These are phyloP conservation scores for Platyrinchus mystaceus DNA, from an alignment of 2,797 vertebrate genomes.

Conservation along the genomic window DNA sequence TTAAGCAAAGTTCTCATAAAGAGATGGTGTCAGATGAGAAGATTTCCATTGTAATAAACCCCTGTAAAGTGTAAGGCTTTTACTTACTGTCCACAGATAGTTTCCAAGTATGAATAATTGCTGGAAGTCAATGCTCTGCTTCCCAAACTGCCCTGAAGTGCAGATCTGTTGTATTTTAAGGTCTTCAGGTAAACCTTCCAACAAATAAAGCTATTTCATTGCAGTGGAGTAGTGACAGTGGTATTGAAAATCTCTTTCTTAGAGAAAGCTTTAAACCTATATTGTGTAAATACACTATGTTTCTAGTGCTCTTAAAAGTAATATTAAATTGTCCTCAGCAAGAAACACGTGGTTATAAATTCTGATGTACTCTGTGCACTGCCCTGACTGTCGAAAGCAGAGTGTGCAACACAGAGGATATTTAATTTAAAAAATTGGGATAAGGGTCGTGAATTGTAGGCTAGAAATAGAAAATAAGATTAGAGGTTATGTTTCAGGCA, in stretches of 20 bases:
- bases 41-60: neutral
- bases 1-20: neutral
- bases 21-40: neutral
- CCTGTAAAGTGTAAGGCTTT: neutral
- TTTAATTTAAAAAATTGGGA: constrained; percentile 62
- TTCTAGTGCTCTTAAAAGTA: neutral
- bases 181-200: neutral
- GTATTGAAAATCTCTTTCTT: neutral
- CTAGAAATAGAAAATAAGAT: constrained; percentile 71
- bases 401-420: neutral
- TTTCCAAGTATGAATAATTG: neutral
- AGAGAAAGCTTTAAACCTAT: neutral
- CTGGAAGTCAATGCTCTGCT: neutral
- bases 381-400: neutral
- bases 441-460: constrained; percentile 64
- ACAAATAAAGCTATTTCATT: neutral
- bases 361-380: neutral
- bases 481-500: constrained; percentile 69
- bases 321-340: neutral
- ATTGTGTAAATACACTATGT: neutral
- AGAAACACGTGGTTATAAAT: neutral
- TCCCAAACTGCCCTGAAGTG: neutral
- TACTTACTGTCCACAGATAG: neutral
- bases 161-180: neutral
- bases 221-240: neutral